Evolutionary conservation across 2,888 invertebrate genomes (phyloP), one percentile per base, ranked within the genome.

Genomic region (Ferdinandea cuprea): DNA sequence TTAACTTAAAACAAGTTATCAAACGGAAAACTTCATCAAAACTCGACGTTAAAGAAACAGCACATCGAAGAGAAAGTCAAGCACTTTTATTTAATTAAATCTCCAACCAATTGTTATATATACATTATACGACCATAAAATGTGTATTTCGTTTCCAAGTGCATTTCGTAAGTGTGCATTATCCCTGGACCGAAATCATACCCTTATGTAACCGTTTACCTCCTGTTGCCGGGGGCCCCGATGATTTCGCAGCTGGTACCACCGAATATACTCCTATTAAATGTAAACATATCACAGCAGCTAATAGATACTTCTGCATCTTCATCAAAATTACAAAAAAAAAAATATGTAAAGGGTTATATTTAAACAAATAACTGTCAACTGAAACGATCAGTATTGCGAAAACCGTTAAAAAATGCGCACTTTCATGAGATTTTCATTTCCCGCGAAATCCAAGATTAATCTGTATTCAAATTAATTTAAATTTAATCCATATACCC

Each of bases 221-320:
- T 87, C 89, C 86, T 37, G 87, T 86, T 85, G 89, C 8, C 30
- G 83, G 15, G 15, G 87, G 86, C 87, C 87, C 37, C 15, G 72
- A 30, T 46, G 86, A 58, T 50, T 87, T 86, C 69, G 87, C 87
- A 52, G 86, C 87, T 32, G 89, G 89, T 77, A 88, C 85, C 15
- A 88, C 89, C 73, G 88, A 85, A 50, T 88, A 87, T 66, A 88
- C 87, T 88, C 89, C 88, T 44, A 89, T 85, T 86, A 91, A 85
- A 85, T 89, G 89, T 86, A 90, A 84, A 86, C 87, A 87, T 89
- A 91, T 90, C 89, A 90, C 89, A 89, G 90, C 87, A 85, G 89
- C 87, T 78, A 89, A 85, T 30, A 89, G 85, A 87, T 88, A 89
- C 77, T 88, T 90, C 85, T 89, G 88, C 90, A 90, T 89, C 85